Evolutionary conservation across 1,140 invertebrate genomes (phyloP).

Genomic region (Glossosoma conforme): DNA sequence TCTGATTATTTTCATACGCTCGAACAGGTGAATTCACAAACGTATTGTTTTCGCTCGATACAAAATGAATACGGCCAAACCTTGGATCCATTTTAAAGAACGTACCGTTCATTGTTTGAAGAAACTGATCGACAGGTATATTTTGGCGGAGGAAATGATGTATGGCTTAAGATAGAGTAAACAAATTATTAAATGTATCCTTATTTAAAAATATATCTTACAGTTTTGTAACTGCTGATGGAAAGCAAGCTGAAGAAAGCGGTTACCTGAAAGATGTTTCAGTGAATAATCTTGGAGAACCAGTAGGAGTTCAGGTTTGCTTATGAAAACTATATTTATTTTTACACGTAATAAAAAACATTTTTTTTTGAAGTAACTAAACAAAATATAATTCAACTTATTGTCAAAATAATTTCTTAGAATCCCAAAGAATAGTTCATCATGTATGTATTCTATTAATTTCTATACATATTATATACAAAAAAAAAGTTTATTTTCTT

Average conservation of each 20-base stretch:
- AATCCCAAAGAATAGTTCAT: too few relatives aligned
- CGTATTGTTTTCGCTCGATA: constrained; percentile 21
- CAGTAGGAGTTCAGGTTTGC: constrained; percentile 43
- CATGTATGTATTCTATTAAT: too few relatives aligned
- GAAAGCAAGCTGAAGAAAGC: constrained; percentile 46
- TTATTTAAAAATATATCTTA: constrained; percentile 25
- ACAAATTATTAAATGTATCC: constrained; percentile 1
- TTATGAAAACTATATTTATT: not conserved
- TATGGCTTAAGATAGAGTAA: too few relatives aligned
- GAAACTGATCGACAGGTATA: not conserved
- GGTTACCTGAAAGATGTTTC: constrained; percentile 45
- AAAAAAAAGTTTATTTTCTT: too few relatives aligned
- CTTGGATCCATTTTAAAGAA: constrained; percentile 12
- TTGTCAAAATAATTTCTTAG: too few relatives aligned
- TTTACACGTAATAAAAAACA: too few relatives aligned
- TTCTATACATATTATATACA: too few relatives aligned
- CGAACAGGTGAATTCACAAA: constrained; percentile 8
- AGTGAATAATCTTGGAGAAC: constrained; percentile 43
- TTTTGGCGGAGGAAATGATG: not conserved
- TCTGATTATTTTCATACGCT: constrained; percentile 21
- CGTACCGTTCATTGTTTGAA: not conserved
- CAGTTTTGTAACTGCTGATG: constrained; percentile 46
- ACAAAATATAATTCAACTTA: too few relatives aligned
- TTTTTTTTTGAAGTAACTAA: too few relatives aligned
- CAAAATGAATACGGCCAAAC: constrained; percentile 12